A percentile compares a stretch with the other conserved stretches of the same genome.
These are phyloP conservation scores for Hydrozoanthus gracilis DNA, from an alignment of 92 coral and sea anemone species.

Conservation along the genomic window DNA sequence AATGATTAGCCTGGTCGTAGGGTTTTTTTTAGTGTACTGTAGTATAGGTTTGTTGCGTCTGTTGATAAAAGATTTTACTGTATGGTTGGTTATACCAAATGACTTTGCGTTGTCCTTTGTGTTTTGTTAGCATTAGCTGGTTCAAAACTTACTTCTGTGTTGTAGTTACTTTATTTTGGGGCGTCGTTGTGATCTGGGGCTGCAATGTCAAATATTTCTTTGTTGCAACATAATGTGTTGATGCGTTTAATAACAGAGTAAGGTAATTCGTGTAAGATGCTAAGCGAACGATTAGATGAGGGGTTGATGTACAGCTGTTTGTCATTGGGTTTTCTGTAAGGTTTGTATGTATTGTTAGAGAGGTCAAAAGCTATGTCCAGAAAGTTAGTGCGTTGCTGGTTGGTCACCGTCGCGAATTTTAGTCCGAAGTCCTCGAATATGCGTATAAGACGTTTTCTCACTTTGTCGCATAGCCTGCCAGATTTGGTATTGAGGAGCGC, in stretches of 20 bases:
- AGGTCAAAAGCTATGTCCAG: no score
- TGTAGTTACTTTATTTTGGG: no score
- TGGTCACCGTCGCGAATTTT: conserved; percentile 20
- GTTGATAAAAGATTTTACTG: conserved; percentile 32
- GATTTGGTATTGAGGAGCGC: neutral
- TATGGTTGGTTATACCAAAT: conserved; percentile 36
- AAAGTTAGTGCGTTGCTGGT: no score
- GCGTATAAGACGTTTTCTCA: conserved; percentile 33
- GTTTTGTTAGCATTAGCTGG: conserved; percentile 30
- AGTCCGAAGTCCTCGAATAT: conserved; percentile 15
- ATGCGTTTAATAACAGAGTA: conserved; percentile 51
- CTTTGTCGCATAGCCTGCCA: conserved; percentile 42
- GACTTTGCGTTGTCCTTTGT: conserved; percentile 40
- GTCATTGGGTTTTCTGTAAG: no score
- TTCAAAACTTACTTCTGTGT: conserved; percentile 10
- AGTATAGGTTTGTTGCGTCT: conserved; percentile 49
- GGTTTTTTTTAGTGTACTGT: neutral
- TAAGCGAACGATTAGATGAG: conserved; percentile 32
- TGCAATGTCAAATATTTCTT: no score
- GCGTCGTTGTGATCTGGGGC: conserved; percentile 30
- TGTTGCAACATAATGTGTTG: conserved; percentile 43
- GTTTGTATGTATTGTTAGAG: conserved; percentile 17
- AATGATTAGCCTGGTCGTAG: conserved; percentile 5
- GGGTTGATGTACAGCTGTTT: conserved; percentile 45
- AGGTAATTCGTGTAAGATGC: no score